A percentile compares a stretch with the other conserved stretches of the same genome.
Evolutionary conservation across 1,140 invertebrate genomes (phyloP).

Genomic region (Colletes gigas): DNA sequence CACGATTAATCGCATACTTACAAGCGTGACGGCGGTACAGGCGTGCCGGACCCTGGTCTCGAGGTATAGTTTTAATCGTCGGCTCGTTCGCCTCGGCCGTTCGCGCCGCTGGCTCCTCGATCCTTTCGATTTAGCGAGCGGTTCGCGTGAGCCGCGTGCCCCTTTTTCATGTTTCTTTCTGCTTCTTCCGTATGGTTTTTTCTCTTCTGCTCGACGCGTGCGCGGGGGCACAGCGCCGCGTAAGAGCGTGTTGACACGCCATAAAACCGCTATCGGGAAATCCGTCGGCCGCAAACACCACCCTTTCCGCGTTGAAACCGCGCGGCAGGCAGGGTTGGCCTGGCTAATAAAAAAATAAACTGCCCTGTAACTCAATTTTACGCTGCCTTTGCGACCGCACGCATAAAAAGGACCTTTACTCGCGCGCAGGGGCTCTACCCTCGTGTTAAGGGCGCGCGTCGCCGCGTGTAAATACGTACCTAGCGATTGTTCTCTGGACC

Average conservation of each 20-base stretch:
- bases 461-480: conserved; percentile 61
- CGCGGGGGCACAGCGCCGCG: conserved; percentile 58
- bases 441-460: conserved; percentile 61
- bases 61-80: conserved; percentile 47
- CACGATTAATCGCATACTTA: conserved; percentile 64
- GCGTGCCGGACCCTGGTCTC: conserved; percentile 27
- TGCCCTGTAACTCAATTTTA: conserved; percentile 79
- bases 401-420: conserved; percentile 68
- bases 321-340: conserved; percentile 63
- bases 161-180: background rate
- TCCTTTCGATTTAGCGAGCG: conserved; percentile 64
- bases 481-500: conserved; percentile 56
- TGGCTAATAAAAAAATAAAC: conserved; percentile 80
- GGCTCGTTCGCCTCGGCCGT: conserved; percentile 7
- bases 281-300: conserved; percentile 78
- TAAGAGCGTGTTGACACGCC: conserved; percentile 80
- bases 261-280: conserved; percentile 80
- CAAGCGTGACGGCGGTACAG: conserved; percentile 60
- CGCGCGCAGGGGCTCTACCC: conserved; percentile 65
- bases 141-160: conserved; percentile 62
- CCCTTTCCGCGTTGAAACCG: conserved; percentile 68
- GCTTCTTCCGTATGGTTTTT: background rate
- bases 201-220: conserved; percentile 53
- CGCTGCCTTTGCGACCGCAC: conserved; percentile 69
- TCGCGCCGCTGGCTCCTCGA: conserved; percentile 28